These are phyloP conservation scores for Perognathus longimembris DNA, from an alignment of 2,113 vertebrate species.

Conservation along the genomic window DNA sequence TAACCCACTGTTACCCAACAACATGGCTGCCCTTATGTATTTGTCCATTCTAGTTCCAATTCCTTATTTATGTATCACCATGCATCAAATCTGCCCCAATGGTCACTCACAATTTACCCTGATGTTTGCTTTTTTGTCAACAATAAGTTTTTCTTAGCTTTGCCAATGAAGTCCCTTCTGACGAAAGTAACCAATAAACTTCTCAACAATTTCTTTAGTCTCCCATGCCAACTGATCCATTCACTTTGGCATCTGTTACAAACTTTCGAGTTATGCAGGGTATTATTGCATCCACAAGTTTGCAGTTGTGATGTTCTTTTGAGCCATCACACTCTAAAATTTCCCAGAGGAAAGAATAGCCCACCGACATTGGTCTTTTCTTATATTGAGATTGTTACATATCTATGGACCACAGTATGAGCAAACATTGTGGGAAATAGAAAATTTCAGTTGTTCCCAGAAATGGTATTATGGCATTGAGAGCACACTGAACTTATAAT, in stretches of 20 bases:
- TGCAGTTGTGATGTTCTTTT: background rate
- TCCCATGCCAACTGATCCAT: background rate
- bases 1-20: slow-evolving; percentile 90
- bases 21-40: slow-evolving; percentile 86
- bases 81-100: slow-evolving; percentile 34
- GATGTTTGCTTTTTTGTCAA: background rate
- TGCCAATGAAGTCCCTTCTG: slow-evolving; percentile 46
- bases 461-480: slow-evolving; percentile 67
- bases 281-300: background rate
- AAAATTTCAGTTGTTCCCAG: slow-evolving; percentile 43
- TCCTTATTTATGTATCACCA: slow-evolving; percentile 68
- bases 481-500: slow-evolving; percentile 65
- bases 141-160: slow-evolving; percentile 8
- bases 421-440: slow-evolving; percentile 1
- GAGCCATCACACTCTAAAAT: background rate
- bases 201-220: background rate
- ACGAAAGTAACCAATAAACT: slow-evolving; percentile 17
- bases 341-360: slow-evolving; percentile 1
- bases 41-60: slow-evolving; percentile 72
- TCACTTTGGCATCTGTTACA: background rate
- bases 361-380: background rate
- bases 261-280: background rate
- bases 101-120: background rate
- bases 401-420: background rate
- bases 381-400: background rate